Base-by-base conservation (phyloP, 2,888 invertebrate species). In the Agriopis leucophaearia region DNA sequence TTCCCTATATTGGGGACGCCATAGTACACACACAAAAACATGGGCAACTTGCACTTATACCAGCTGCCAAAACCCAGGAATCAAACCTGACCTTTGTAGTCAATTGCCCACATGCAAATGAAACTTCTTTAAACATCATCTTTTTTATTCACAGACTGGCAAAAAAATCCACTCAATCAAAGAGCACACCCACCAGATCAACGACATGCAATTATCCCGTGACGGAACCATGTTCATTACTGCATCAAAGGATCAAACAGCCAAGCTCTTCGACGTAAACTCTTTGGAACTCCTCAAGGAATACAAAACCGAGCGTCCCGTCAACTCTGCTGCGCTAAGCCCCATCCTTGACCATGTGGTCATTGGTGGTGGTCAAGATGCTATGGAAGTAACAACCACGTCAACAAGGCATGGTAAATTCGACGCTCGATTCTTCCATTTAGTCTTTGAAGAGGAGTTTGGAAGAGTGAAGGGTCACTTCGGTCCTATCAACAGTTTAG, bases 381-480 rank as follows among this genome's bases (percentile, higher is more conserved):
- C 99, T 66, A 99, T 99, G 98, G 99, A 99, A 84, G 99, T 99
- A 68, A 99, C 99, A 52, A 99, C 98, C 1, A 99, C 99, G 0
- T 98, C 98, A 0, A 96, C 98, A 0, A 95, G 98, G 78, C 96
- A 98, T 71, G 99, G 99, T 61, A 99, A 99, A 94, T 99, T 99
- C 87, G 99, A 99, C 88, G 98, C 97, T 89, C 89, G 96, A 52
- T 98, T 99, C 94, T 99, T 97, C 95, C 99, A 99, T 89, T 94
- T 99, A 80, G 96, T 99, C 35, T 99, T 98, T 89, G 99, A 99
- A 91, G 99, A 99, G 85, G 99, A 99, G 87, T 99, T 99, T 90
- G 99, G 97, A 0, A 95, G 99, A 70, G 96, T 99, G n/a, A 99
- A 99, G 88, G 99, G 99, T 66, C 99, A 99, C 94, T 99, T 99